A percentile compares a stretch with the other conserved stretches of the same genome.
Conservation (phyloP, 2,888 invertebrate genomes). For the Drosophila eohydei region DNA sequence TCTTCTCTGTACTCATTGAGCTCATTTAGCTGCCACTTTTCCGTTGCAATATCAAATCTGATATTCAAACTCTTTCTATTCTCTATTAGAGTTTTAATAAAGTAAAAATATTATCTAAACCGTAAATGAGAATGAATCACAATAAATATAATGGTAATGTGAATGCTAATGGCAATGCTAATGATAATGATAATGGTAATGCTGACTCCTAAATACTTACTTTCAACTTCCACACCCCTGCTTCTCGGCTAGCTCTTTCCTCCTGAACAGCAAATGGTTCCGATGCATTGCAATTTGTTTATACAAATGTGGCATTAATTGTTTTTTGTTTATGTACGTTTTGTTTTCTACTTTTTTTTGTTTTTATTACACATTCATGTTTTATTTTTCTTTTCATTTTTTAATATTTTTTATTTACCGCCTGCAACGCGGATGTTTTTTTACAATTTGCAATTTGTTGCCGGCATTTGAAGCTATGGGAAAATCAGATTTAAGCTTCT, state of each 20-base stretch:
- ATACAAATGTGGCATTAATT: conserved; percentile 69
- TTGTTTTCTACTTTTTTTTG: conserved; percentile 30
- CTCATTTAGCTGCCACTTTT: too few relatives aligned
- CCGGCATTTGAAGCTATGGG: conserved; percentile 43
- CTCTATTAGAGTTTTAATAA: too few relatives aligned
- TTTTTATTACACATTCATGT: conserved; percentile 44
- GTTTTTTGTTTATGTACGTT: conserved; percentile 44
- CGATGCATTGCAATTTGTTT: conserved; percentile 52
- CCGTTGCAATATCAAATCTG: too few relatives aligned
- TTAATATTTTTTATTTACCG: conserved; percentile 27
- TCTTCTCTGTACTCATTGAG: too few relatives aligned
- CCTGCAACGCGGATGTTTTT: conserved; percentile 73
- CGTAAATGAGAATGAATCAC: too few relatives aligned
- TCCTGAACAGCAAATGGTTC: conserved; percentile 24
- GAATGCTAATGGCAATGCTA: background rate
- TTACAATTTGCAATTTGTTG: conserved; percentile 45
- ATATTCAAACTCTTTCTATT: too few relatives aligned
- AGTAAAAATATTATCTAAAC: too few relatives aligned
- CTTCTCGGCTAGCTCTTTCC: background rate
- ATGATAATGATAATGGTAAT: conserved; percentile 1
- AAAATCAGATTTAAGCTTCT: conserved; percentile 16
- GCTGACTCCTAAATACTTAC: background rate
- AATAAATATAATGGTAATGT: too few relatives aligned
- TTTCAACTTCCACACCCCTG: background rate
- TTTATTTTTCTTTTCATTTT: conserved; percentile 26